Evolutionary conservation across 2,888 invertebrate species (phyloP).

Genomic region (Hydrotaea diabolus): DNA sequence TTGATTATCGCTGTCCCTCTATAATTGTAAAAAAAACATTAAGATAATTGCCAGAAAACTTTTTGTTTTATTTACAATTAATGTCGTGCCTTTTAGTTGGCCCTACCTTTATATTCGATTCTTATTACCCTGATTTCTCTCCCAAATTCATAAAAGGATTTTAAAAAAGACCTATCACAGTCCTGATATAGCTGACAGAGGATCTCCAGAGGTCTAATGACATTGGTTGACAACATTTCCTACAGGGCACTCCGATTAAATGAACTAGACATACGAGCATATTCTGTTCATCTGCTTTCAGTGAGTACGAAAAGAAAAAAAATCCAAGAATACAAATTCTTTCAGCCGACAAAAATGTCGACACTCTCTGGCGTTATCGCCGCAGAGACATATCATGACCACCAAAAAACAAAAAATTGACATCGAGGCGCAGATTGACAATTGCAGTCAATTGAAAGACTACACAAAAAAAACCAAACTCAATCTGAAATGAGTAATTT

Average conservation of each 20-base stretch:
- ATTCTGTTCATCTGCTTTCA: too few species aligned
- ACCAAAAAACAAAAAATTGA: conserved; percentile 42
- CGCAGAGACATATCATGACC: conserved; percentile 16
- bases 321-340: background rate
- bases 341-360: conserved; percentile 37
- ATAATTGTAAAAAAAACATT: too few species aligned
- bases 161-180: background rate
- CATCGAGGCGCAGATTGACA: conserved; percentile 61
- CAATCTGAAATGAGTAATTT: background rate
- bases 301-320: background rate
- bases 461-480: background rate
- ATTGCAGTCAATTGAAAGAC: conserved; percentile 61
- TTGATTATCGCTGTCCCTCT: too few species aligned
- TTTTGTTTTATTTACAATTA: too few species aligned
- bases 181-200: background rate
- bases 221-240: background rate
- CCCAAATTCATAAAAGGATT: too few species aligned
- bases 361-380: too few species aligned
- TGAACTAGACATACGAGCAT: too few species aligned
- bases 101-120: too few species aligned
- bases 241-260: conserved; percentile 27
- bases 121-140: too few species aligned
- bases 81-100: too few species aligned
- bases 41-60: too few species aligned
- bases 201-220: background rate